Percentiles rank a stretch among this genome's conserved stretches.
phyloP scores from a whole-genome alignment of 2,888 invertebrate genomes.

The Apamea anceps region DNA sequence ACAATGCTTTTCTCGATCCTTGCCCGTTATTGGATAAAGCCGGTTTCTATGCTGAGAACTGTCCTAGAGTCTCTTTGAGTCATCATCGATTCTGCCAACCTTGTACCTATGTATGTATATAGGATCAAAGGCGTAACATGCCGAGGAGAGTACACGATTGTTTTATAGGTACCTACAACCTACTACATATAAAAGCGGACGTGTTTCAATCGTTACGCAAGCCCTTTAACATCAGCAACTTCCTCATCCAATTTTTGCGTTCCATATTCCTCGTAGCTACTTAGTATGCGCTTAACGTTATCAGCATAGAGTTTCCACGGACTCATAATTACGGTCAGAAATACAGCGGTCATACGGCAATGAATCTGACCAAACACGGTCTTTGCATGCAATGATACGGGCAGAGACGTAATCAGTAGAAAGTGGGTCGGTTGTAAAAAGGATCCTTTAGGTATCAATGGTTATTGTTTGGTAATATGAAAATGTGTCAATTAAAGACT shows the following conservation, averaged over 20 bases:
- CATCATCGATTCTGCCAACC: background rate
- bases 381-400: slow-evolving; percentile 77
- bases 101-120: background rate
- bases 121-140: background rate
- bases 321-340: slow-evolving; percentile 69
- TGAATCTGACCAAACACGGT: slow-evolving; percentile 74
- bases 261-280: slow-evolving; percentile 46
- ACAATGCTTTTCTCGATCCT: background rate
- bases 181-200: background rate
- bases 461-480: background rate
- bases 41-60: background rate
- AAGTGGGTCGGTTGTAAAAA: slow-evolving; percentile 34
- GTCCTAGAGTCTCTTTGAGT: background rate
- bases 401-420: slow-evolving; percentile 33
- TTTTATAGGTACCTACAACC: background rate
- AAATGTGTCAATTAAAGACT: background rate
- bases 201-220: slow-evolving; percentile 16
- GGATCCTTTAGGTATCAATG: background rate
- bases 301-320: slow-evolving; percentile 59
- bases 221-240: slow-evolving; percentile 27
- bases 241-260: slow-evolving; percentile 55
- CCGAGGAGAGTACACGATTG: too few relatives aligned
- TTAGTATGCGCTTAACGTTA: slow-evolving; percentile 64
- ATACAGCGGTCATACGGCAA: slow-evolving; percentile 66
- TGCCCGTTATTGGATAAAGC: background rate